Evolutionary conservation across 2,797 vertebrate species (phyloP).

Genomic region (Ceryle rudis): DNA sequence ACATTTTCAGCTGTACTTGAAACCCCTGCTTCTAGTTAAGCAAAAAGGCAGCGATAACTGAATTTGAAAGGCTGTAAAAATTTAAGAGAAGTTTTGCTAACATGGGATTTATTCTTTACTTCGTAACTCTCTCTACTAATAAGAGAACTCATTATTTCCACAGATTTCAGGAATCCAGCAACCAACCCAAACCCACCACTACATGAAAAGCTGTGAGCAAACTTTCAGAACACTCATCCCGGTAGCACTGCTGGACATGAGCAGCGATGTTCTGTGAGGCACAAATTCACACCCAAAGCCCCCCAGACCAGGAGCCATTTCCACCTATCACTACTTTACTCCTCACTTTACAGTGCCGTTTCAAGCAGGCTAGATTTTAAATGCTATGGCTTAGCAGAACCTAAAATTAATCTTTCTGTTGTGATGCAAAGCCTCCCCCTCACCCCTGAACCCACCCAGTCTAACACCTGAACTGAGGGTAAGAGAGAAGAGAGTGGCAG

Average conservation of each 20-base stretch:
- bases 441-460: background rate
- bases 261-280: background rate
- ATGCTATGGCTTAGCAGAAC: background rate
- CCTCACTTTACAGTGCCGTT: background rate
- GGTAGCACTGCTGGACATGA: fast-evolving
- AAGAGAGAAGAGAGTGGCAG: background rate
- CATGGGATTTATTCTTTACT: background rate
- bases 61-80: background rate
- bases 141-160: background rate
- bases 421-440: background rate
- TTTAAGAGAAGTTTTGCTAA: background rate
- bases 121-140: background rate
- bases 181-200: background rate
- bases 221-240: background rate
- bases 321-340: background rate
- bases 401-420: background rate
- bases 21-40: background rate
- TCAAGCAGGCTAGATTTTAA: fast-evolving
- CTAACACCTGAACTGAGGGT: background rate
- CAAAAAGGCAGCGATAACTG: background rate
- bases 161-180: background rate
- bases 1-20: background rate
- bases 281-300: background rate
- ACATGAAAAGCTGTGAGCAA: background rate
- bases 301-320: background rate